Evolutionary conservation across 2,888 invertebrate genomes (phyloP), one percentile per base, ranked within the genome.

Genomic region (Protonemura montana): DNA sequence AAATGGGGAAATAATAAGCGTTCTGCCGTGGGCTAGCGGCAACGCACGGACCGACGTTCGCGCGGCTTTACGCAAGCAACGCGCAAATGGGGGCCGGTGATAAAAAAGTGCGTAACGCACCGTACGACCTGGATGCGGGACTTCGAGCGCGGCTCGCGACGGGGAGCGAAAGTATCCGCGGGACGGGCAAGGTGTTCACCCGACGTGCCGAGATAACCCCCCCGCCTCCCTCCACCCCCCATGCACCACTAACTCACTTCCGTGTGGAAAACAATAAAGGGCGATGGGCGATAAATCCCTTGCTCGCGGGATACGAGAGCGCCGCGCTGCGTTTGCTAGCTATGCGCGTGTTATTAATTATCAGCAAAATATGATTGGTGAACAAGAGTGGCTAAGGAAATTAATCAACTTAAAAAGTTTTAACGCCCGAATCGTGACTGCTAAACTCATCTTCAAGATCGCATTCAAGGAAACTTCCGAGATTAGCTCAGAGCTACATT

Each of bases 401-500:
- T 81, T 81, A 81, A 81, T 81, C 81, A 81, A n/a, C 81, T 30
- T 30, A 28, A 21, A 30, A 30, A 59, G 59, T 59, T 59, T n/a
- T 81, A 29, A 27, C 28, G 81, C 81, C 81, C 30, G 29, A 81
- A 81, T 28, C 81, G 29, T 81, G 81, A 81, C 28, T 81, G 30
- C 30, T 81, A n/a, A 59, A 59, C 59, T 21, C 28, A 81, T 30
- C 81, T 81, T 30, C n/a, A 10, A 81, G 81, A 81, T 81, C 81
- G 81, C 30, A 29, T 27, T 30, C 81, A 16, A 81, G 81, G 28
- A 30, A 81, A 30, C 81, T 28, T 81, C 28, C n/a, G 81, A 81
- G 81, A 81, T 81, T 81, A 81, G 81, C 81, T 81, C 81, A n/a
- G 29, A 30, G 81, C 81, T 81, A 27, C 28, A 81, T 81, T 81